Conservation (phyloP, 2,888 invertebrate species). For the Xestoiulus laeticollis region DNA sequence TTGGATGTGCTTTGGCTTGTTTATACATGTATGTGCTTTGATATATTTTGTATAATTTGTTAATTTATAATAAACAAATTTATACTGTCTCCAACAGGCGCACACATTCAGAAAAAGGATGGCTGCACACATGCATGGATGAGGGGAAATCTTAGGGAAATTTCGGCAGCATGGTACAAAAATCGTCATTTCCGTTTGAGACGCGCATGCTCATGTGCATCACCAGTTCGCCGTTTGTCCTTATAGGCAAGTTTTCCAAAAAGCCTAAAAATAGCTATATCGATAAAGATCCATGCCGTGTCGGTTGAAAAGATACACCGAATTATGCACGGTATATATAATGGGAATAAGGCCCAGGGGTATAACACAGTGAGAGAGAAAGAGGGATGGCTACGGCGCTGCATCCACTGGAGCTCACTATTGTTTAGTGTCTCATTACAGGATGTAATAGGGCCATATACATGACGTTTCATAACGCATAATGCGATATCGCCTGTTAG, state of each 20-base stretch:
- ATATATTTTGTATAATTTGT: too few species aligned
- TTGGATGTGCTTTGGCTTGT: too few species aligned
- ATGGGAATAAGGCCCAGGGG: neutral
- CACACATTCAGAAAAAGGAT: too few species aligned
- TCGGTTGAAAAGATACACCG: too few species aligned
- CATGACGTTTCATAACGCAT: constrained; percentile 18
- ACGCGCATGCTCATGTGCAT: too few species aligned
- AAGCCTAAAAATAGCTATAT: neutral
- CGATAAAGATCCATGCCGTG: neutral
- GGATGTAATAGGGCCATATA: constrained; percentile 20
- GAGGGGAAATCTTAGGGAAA: too few species aligned
- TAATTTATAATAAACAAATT: too few species aligned
- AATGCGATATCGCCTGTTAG: constrained; percentile 19
- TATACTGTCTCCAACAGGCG: too few species aligned
- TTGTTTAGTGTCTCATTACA: constrained; percentile 20
- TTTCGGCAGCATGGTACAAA: too few species aligned
- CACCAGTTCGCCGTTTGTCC: neutral
- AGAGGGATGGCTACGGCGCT: neutral
- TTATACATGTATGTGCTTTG: too few species aligned
- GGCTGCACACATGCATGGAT: too few species aligned
- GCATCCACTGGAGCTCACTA: neutral
- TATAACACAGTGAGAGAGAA: neutral
- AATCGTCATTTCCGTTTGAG: too few species aligned
- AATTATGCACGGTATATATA: neutral
- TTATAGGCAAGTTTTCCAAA: neutral